Conservation (phyloP, 2,113 vertebrate species). For the Felis chaus region DNA sequence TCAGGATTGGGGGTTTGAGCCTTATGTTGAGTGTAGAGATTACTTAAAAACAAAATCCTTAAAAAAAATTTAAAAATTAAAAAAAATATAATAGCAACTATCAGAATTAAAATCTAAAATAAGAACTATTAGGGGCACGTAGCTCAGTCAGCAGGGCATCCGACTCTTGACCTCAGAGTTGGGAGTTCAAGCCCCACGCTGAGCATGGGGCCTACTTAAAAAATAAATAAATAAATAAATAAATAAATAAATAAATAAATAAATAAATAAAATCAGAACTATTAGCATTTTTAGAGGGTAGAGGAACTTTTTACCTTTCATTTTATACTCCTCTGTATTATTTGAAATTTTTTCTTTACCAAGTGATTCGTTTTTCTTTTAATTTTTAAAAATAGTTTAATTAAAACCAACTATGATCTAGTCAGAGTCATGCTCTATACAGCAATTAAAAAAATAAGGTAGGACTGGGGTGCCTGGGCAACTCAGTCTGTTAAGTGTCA, state of each 20-base stretch:
- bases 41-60: not conserved
- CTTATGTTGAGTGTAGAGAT: not conserved
- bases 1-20: not conserved
- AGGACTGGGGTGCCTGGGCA: not conserved
- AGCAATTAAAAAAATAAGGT: not conserved
- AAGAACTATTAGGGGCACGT: not conserved
- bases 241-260: too few relatives aligned
- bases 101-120: slow-evolving; percentile 22
- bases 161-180: too few relatives aligned
- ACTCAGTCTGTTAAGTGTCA: too few relatives aligned
- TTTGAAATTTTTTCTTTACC: not conserved
- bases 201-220: too few relatives aligned
- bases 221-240: too few relatives aligned
- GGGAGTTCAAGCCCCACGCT: too few relatives aligned
- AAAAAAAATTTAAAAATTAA: not conserved
- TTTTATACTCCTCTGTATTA: not conserved
- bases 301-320: not conserved
- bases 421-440: not conserved
- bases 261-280: not conserved
- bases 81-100: not conserved
- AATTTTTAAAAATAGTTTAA: not conserved
- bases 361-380: not conserved
- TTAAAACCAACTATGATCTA: not conserved
- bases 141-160: not conserved
- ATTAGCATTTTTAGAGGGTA: not conserved